A percentile compares a stretch with the other conserved stretches of the same genome.
These are phyloP conservation scores for Melolontha melolontha DNA, from an alignment of 2,888 invertebrate genomes.

Conservation along the genomic window DNA sequence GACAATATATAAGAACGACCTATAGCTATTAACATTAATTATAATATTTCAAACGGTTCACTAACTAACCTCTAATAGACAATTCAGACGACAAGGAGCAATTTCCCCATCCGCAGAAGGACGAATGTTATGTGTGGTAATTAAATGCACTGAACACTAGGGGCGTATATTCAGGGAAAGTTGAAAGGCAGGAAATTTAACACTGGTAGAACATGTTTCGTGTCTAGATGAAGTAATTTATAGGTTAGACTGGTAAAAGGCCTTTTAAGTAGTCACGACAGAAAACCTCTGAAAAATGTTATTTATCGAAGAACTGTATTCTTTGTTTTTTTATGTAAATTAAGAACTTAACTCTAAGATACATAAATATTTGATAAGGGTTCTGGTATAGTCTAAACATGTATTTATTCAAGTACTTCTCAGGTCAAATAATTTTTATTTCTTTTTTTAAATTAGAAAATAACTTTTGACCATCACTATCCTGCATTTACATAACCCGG, in stretches of 20 bases:
- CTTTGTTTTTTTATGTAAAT: too few relatives aligned
- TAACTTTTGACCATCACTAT: too few relatives aligned
- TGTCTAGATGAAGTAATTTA: slow-evolving; percentile 5
- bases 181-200: background rate
- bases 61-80: slow-evolving; percentile 3
- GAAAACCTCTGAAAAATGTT: too few relatives aligned
- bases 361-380: too few relatives aligned
- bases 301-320: too few relatives aligned
- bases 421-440: too few relatives aligned
- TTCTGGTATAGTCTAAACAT: too few relatives aligned
- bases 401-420: too few relatives aligned
- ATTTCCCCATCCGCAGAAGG: slow-evolving; percentile 3
- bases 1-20: background rate
- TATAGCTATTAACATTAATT: slow-evolving; percentile 5
- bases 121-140: background rate
- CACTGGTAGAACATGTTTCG: background rate
- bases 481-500: too few relatives aligned
- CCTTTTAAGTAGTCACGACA: too few relatives aligned
- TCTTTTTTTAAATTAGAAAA: too few relatives aligned
- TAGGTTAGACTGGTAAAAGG: background rate
- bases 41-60: background rate
- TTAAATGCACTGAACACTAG: background rate
- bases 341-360: too few relatives aligned
- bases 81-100: slow-evolving; percentile 8
- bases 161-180: slow-evolving; percentile 1